A percentile compares a stretch with the other conserved stretches of the same genome.
phyloP scores from a whole-genome alignment of 1,140 invertebrate species.

The Teleogryllus occipitalis region DNA sequence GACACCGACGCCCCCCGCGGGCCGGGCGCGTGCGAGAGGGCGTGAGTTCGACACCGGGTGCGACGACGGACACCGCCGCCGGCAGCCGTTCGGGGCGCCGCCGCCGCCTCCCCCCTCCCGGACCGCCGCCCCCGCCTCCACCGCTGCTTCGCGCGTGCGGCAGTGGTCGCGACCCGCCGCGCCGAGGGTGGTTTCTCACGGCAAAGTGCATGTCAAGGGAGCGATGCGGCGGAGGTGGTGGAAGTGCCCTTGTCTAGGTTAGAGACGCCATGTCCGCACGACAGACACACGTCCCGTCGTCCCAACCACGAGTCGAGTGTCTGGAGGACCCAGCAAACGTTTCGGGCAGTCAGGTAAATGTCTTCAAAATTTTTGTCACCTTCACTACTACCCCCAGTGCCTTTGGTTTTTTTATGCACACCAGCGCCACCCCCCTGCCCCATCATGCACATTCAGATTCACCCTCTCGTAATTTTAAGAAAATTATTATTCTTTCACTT shows the following conservation, averaged over 20 bases:
- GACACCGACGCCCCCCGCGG: background rate
- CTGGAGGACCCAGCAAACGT: slow-evolving; percentile 13
- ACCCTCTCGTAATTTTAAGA: too few species aligned
- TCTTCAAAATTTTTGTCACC: slow-evolving; percentile 10
- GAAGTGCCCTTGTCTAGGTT: slow-evolving; percentile 10
- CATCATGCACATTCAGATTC: too few species aligned
- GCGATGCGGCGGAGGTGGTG: slow-evolving; percentile 6
- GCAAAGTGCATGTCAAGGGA: background rate
- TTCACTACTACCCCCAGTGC: background rate
- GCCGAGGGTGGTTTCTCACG: background rate
- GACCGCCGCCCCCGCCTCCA: too few species aligned
- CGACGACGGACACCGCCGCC: background rate
- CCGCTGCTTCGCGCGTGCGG: background rate
- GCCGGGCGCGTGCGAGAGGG: too few species aligned
- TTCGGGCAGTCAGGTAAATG: slow-evolving; percentile 17
- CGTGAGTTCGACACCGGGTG: too few species aligned
- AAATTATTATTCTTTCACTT: too few species aligned
- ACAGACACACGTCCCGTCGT: background rate
- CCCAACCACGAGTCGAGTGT: slow-evolving; percentile 11
- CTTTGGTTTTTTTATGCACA: too few species aligned
- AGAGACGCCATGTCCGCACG: slow-evolving; percentile 14
- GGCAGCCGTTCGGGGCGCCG: background rate
- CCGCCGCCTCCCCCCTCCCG: background rate
- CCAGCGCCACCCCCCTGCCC: too few species aligned
- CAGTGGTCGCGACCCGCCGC: too few species aligned